Conservation (phyloP, 2,113 vertebrate genomes). For the Bubo bubo region DNA sequence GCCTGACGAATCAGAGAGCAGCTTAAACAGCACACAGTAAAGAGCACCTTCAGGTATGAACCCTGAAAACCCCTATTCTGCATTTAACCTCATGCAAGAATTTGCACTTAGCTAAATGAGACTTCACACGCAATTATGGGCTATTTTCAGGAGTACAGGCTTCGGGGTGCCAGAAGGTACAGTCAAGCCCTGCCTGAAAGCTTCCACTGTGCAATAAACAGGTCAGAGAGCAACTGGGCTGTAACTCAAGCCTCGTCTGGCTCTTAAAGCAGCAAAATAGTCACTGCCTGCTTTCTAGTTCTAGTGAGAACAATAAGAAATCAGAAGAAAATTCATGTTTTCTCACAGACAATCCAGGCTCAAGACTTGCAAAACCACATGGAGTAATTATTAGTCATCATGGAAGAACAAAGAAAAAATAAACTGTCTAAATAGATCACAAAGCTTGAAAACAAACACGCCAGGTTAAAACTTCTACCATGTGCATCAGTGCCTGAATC, state of each 20-base stretch:
- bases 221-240: neutral
- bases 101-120: neutral
- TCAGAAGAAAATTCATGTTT: neutral
- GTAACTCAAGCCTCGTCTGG: neutral
- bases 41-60: neutral
- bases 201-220: neutral
- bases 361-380: neutral
- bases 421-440: neutral
- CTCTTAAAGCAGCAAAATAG: neutral
- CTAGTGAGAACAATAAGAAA: neutral
- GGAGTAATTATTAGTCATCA: neutral
- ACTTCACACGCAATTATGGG: neutral
- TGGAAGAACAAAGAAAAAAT: neutral
- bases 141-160: neutral
- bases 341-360: neutral
- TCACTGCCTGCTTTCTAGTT: neutral
- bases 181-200: neutral
- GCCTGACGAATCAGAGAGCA: neutral
- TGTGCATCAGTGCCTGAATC: neutral
- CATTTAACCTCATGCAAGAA: neutral
- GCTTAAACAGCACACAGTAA: neutral
- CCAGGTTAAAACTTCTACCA: neutral
- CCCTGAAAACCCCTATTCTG: neutral
- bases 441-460: neutral
- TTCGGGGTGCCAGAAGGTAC: neutral